These are phyloP conservation scores for Drosophila lacteicornis DNA, from an alignment of 1,140 invertebrate species.

Conservation along the genomic window DNA sequence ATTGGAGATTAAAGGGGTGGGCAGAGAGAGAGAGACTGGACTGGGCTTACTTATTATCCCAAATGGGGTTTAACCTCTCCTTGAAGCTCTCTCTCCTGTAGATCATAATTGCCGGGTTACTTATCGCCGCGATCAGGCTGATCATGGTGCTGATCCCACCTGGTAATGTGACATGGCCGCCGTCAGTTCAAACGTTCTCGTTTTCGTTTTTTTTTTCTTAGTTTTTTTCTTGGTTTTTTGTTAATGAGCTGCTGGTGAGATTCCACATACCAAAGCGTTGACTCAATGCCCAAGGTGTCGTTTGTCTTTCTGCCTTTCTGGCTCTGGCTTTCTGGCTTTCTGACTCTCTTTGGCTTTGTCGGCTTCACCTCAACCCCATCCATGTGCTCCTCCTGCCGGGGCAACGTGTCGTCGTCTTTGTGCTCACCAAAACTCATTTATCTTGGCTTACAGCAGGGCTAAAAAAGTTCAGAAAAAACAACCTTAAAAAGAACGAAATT, in stretches of 20 bases:
- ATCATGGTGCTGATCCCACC: conserved; percentile 14
- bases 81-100: background rate
- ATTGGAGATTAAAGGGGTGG: conserved; percentile 17
- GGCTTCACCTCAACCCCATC: conserved; percentile 38
- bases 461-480: conserved; percentile 30
- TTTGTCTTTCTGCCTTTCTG: conserved; percentile 61
- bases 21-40: background rate
- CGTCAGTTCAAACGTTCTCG: no score
- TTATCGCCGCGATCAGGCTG: no score
- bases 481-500: conserved; percentile 37
- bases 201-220: background rate
- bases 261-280: conserved; percentile 78
- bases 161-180: conserved; percentile 15
- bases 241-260: conserved; percentile 67
- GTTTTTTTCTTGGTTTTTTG: conserved; percentile 21
- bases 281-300: conserved; percentile 80
- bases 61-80: background rate
- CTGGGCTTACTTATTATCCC: background rate
- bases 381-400: background rate
- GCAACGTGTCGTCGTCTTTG: conserved; percentile 81
- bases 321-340: conserved; percentile 45
- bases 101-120: no score
- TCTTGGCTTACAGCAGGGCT: conserved; percentile 72
- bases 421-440: conserved; percentile 81
- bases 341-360: conserved; percentile 63